Percentiles rank a stretch among this genome's conserved stretches.
Conservation (phyloP, 1,140 invertebrate genomes). For the Calliphora vicina region DNA sequence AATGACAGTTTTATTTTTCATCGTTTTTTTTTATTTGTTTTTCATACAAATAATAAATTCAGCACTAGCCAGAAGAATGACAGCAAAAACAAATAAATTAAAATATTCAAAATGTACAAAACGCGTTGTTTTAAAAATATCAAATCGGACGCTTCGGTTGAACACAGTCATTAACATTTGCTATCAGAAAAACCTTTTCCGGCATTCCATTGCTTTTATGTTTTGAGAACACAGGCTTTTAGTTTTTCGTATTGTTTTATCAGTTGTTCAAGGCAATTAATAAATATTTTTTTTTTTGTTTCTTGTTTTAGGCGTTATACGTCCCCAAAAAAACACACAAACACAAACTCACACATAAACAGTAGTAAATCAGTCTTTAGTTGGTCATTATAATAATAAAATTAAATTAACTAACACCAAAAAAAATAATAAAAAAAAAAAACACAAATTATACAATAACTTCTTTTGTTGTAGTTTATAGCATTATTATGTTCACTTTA, state of each 20-base stretch:
- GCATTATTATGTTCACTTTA: neutral
- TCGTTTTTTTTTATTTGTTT: neutral
- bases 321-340: neutral
- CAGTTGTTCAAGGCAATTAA: neutral
- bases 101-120: neutral
- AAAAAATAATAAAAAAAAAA: too few relatives aligned
- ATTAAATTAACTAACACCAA: neutral
- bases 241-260: neutral
- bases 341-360: neutral
- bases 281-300: neutral
- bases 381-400: neutral
- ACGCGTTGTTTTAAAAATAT: neutral
- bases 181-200: slow-evolving; percentile 30
- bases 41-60: neutral
- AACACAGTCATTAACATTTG: slow-evolving; percentile 12
- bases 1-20: neutral
- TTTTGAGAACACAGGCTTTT: neutral
- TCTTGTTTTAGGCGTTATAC: slow-evolving; percentile 1
- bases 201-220: slow-evolving; percentile 1
- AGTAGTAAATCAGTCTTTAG: neutral
- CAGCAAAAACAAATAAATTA: neutral
- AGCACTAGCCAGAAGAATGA: neutral
- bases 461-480: slow-evolving; percentile 1
- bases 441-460: slow-evolving; percentile 2
- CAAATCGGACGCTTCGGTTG: neutral